These are phyloP conservation scores for Carapus acus DNA, from an alignment of 2,797 vertebrate species.

Conservation along the genomic window DNA sequence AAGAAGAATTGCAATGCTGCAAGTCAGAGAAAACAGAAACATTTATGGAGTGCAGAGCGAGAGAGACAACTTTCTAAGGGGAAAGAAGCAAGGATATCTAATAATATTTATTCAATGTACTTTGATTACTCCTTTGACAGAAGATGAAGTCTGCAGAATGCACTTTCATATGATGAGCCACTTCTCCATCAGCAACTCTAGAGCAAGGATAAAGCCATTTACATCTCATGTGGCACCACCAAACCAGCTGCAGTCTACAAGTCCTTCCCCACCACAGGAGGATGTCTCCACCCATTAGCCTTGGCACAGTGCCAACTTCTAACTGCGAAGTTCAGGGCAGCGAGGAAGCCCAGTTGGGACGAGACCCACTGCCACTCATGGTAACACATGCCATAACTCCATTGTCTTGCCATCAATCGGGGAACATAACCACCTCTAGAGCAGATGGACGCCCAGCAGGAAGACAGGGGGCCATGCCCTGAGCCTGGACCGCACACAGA, in stretches of 20 bases:
- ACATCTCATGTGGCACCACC: constrained; percentile 56
- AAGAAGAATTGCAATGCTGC: no score
- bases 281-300: constrained; percentile 65
- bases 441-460: constrained; percentile 78
- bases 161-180: not conserved
- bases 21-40: no score
- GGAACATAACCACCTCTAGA: constrained; percentile 84
- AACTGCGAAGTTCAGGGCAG: constrained; percentile 63
- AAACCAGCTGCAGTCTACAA: constrained; percentile 66
- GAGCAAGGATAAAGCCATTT: constrained; percentile 44
- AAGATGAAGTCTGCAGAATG: no score
- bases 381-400: constrained; percentile 83
- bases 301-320: constrained; percentile 74
- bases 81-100: no score
- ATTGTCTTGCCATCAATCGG: constrained; percentile 90
- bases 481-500: constrained; percentile 72
- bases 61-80: no score
- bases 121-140: no score
- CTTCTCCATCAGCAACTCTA: constrained; percentile 20
- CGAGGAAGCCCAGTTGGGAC: constrained; percentile 80
- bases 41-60: no score
- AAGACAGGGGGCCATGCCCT: constrained; percentile 72
- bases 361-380: constrained; percentile 86
- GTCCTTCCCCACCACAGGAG: constrained; percentile 62
- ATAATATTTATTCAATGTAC: no score